Evolutionary conservation across 2,888 invertebrate genomes (phyloP), one percentile per base, ranked within the genome.

Genomic region (Andrena camellia): DNA sequence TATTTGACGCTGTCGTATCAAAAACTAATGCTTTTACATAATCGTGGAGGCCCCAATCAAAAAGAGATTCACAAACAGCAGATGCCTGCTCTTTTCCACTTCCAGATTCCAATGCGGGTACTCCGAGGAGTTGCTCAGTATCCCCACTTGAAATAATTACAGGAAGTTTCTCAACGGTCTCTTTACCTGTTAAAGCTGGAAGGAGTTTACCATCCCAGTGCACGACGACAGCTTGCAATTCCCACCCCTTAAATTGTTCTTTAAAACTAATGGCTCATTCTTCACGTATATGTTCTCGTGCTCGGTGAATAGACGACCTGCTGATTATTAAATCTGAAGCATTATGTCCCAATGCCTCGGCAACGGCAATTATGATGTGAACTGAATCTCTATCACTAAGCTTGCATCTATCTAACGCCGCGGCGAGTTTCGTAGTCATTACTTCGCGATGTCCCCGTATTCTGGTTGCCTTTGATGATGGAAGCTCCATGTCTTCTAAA

Each of bases 331-430:
- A 78, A 26, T 59, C 60, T 23, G 50, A 10, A 6, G 60, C 33
- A 68, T 85, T 69, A 62, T 64, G 64, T 57, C 54, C 69, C 50
- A 80, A 64, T 60, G 83, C 75, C 75, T 83, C 73, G n/a, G 60
- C 72, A 52, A 69, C 48, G 13, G 84, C 69, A 42, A 75, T 59
- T 50, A 76, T 29, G 50, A 84, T 50, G 54, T 81, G 79, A 54
- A 75, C 66, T 52, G 77, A 50, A 63, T 85, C 77, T 60, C 81
- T 66, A 52, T 84, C 81, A 48, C 75, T 75, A 59, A 85, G 23
- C 74, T 72, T 77, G 60, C 63, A 83, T 70, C 75, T 81, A 67
- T 85, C 85, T 48, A 85, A 72, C 8, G 62, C 80, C 17, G 85
- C 81, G 17, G 31, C 67, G 17, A 54, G 54, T 35, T 67, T 68